Evolutionary conservation across 1,140 invertebrate species (phyloP).

Genomic region (Macrosteles quadrilineatus): DNA sequence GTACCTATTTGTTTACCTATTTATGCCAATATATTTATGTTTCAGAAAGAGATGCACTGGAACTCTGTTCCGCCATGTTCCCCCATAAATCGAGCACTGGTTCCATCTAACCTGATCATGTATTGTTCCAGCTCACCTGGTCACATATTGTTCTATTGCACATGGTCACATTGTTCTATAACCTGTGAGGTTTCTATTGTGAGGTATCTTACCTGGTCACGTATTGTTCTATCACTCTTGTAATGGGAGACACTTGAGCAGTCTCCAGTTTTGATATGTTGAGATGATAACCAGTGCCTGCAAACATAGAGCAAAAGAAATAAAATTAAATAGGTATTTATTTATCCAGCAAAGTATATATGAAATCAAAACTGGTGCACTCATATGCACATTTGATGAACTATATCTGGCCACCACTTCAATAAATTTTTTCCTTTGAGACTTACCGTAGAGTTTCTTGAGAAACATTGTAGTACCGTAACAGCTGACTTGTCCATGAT

Average conservation of each 20-base stretch:
- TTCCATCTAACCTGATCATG: too few relatives aligned
- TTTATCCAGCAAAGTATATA: background rate
- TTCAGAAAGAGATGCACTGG: too few relatives aligned
- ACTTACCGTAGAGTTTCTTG: slow-evolving; percentile 78
- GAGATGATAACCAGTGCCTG: slow-evolving; percentile 2
- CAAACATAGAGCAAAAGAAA: background rate
- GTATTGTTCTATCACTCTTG: background rate
- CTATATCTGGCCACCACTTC: background rate
- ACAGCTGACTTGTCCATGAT: slow-evolving; percentile 77
- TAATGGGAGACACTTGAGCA: background rate
- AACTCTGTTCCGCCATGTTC: too few relatives aligned
- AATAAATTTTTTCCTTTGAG: background rate
- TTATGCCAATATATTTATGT: too few relatives aligned
- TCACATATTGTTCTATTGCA: too few relatives aligned
- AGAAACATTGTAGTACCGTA: slow-evolving; percentile 83
- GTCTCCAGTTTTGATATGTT: background rate
- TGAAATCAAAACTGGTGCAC: background rate
- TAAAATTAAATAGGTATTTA: background rate
- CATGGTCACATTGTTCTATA: too few relatives aligned
- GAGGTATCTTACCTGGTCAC: background rate
- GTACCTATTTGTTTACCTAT: too few relatives aligned
- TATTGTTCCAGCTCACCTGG: too few relatives aligned
- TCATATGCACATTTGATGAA: background rate
- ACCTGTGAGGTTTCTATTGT: too few relatives aligned
- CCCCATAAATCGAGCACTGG: too few relatives aligned